Evolutionary conservation across 1,140 invertebrate genomes (phyloP), one percentile per base, ranked within the genome.

Genomic region (Antheraea pernyi): DNA sequence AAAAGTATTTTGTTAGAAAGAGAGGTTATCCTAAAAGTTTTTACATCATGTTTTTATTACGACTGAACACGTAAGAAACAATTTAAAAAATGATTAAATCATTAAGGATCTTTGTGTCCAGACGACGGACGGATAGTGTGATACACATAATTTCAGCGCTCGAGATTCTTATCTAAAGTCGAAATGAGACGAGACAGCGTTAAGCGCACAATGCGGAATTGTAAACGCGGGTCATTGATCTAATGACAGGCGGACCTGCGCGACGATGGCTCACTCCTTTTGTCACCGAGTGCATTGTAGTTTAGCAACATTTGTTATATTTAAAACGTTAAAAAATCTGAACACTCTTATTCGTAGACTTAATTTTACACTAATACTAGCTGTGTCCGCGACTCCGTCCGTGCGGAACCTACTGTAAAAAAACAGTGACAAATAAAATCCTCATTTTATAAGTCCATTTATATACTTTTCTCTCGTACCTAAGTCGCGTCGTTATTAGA

Each of bases 171-270:
- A 79, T 82, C 76, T 62, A 58, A 67, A 62, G 59, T 66, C 74
- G 70, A 71, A 68, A 59, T 64, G 71, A 65, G 60, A 71, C 71
- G 67, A 53, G 46, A 53, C 46, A 53, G 11, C 46, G 46, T 7
- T 42, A 42, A 65, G 64, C 68, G 59, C 67, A 76, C 76, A 78
- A 77, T 73, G 75, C 78, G 78, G 78, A 81, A 84, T 81, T 77
- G 76, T 80, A 53, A 53, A 13, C 71, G 39, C 67, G 76, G 83
- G 81, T 82, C 84, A 85, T 82, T 64, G 80, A 71, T 76, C 83
- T 53, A 53, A 9, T 72, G 74, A 71, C 74, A 64, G 72, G 75
- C 74, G 70, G 65, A 64, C 60, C 71, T 62, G 74, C 68, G 60
- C 69, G 65, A 53, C 11, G 46, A 53, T 16, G 59, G 61, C 7